These are phyloP conservation scores for Bradypodion ventrale DNA, from an alignment of 2,797 vertebrate species.

Conservation along the genomic window DNA sequence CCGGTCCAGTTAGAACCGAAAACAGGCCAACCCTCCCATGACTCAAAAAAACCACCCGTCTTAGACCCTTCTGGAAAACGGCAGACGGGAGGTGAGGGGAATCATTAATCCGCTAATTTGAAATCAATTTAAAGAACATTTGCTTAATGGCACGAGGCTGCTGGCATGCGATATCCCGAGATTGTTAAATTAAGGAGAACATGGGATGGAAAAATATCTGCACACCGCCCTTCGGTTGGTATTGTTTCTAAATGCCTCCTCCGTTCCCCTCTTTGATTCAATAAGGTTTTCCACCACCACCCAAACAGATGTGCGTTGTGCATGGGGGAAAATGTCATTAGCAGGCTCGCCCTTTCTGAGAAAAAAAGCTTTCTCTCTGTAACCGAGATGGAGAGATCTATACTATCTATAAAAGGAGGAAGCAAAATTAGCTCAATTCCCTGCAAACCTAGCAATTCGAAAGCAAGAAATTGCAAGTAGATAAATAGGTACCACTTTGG, in stretches of 20 bases:
- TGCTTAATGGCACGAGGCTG: conserved; percentile 72
- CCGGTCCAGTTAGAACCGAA: conserved; percentile 62
- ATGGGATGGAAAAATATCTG: conserved; percentile 48
- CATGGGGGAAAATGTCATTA: conserved; percentile 47
- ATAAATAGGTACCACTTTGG: no score
- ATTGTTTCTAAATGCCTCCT: neutral
- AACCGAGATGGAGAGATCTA: conserved; percentile 47
- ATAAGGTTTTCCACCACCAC: conserved; percentile 36
- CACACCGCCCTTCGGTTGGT: neutral
- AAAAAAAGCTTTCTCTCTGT: conserved; percentile 48
- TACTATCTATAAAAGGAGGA: neutral
- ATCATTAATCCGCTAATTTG: conserved; percentile 74
- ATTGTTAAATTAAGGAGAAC: conserved; percentile 71
- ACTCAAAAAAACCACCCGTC: conserved; percentile 8
- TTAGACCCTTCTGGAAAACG: conserved; percentile 33
- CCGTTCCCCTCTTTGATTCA: conserved; percentile 36
- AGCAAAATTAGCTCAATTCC: no score
- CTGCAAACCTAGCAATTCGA: no score
- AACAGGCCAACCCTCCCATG: conserved; percentile 52
- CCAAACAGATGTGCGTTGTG: conserved; percentile 40
- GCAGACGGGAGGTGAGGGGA: conserved; percentile 63
- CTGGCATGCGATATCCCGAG: conserved; percentile 66
- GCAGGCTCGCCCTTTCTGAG: conserved; percentile 14
- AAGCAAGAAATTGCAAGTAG: no score
- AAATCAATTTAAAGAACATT: conserved; percentile 80